These are phyloP conservation scores for Ceyx cyanopectus DNA, from an alignment of 2,113 vertebrate species.

Conservation along the genomic window DNA sequence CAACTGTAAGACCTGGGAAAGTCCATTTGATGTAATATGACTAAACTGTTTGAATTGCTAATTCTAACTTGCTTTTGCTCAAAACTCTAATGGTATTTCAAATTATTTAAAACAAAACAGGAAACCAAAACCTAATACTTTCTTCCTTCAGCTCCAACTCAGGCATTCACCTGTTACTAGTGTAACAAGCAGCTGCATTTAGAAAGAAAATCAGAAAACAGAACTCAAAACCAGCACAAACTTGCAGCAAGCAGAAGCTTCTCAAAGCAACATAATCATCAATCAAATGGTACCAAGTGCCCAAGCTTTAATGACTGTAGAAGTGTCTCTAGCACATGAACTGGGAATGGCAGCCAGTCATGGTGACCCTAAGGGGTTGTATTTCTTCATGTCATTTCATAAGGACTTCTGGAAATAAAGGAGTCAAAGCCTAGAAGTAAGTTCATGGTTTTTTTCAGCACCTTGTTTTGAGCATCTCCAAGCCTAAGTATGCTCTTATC, in stretches of 20 bases:
- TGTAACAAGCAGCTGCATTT: neutral
- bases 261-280: neutral
- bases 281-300: neutral
- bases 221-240: neutral
- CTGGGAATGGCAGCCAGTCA: neutral
- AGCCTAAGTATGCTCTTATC: neutral
- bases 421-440: neutral
- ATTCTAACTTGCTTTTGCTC: neutral
- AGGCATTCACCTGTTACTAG: neutral
- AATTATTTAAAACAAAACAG: neutral
- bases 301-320: neutral
- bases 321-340: neutral
- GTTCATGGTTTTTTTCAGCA: neutral
- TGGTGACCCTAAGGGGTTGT: rapidly evolving
- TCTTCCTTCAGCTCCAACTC: neutral
- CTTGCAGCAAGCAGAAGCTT: neutral
- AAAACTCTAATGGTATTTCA: neutral
- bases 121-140: neutral
- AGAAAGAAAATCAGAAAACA: neutral
- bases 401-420: neutral
- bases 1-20: neutral
- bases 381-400: neutral
- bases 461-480: neutral
- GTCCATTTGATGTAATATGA: neutral
- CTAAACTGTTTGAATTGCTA: neutral